Conservation (phyloP, 2,113 vertebrate species). For the Oncorhynchus gorbuscha region DNA sequence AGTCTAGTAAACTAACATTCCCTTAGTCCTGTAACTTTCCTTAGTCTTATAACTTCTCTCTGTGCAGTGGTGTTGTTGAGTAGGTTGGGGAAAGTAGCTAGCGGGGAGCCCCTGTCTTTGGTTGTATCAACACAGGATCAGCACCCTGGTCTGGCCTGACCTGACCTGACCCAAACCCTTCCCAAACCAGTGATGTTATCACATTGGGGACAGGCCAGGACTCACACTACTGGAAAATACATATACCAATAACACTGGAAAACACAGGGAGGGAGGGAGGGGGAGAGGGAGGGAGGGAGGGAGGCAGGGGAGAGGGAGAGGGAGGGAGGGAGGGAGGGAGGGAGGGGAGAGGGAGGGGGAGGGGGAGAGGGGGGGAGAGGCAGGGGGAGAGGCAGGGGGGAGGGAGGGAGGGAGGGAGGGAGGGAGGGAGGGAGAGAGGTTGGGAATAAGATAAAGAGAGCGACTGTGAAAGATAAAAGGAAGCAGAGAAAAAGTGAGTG, state of each 20-base stretch:
- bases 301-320: too few species aligned
- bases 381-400: too few species aligned
- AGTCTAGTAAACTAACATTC: too few species aligned
- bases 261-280: constrained; percentile 7
- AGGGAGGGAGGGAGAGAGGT: not conserved
- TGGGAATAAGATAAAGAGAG: not conserved
- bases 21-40: not conserved
- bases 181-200: constrained; percentile 77
- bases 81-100: constrained; percentile 42
- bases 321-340: not conserved
- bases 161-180: constrained; percentile 66
- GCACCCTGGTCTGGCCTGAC: constrained; percentile 76
- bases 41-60: constrained; percentile 23
- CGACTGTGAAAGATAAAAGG: not conserved
- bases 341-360: not conserved
- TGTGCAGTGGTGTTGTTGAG: constrained; percentile 25
- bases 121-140: constrained; percentile 75
- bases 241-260: constrained; percentile 24
- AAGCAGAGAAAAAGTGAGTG: constrained; percentile 11
- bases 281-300: not conserved
- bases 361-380: not conserved
- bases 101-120: constrained; percentile 69
- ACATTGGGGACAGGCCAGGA: constrained; percentile 46
- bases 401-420: not conserved
- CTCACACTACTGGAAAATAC: not conserved